These are phyloP conservation scores for Campylorhamphus procurvoides DNA, from an alignment of 2,113 vertebrate genomes.

Conservation along the genomic window DNA sequence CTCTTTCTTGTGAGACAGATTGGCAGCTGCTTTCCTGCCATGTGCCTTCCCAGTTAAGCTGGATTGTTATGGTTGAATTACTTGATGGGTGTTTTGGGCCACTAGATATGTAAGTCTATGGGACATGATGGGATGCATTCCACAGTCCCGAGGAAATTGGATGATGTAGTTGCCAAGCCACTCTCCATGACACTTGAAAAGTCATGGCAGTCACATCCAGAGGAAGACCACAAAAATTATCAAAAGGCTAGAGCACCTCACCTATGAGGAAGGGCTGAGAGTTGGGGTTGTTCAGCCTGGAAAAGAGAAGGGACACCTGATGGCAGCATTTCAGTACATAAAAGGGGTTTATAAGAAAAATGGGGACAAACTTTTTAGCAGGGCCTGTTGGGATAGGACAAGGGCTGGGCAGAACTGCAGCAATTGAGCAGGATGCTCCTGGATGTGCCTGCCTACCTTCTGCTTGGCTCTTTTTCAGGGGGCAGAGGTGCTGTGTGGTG, in stretches of 20 bases:
- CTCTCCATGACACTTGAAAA: background rate
- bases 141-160: background rate
- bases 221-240: background rate
- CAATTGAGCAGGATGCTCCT: background rate
- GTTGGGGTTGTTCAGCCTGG: background rate
- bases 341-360: background rate
- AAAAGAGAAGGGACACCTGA: background rate
- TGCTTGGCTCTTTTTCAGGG: conserved; percentile 77
- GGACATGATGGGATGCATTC: background rate
- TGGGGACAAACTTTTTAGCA: background rate
- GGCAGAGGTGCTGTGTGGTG: conserved; percentile 89
- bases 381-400: background rate
- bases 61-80: background rate
- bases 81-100: background rate
- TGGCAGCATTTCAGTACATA: background rate
- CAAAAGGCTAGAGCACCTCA: background rate
- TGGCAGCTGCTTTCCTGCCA: background rate
- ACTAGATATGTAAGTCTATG: background rate
- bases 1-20: background rate
- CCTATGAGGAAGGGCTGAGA: background rate
- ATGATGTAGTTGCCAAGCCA: background rate
- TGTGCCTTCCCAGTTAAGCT: background rate
- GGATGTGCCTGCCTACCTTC: background rate
- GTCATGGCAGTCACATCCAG: background rate
- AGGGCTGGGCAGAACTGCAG: background rate